Conservation (phyloP, 2,797 vertebrate species). For the Anniella stebbinsi region DNA sequence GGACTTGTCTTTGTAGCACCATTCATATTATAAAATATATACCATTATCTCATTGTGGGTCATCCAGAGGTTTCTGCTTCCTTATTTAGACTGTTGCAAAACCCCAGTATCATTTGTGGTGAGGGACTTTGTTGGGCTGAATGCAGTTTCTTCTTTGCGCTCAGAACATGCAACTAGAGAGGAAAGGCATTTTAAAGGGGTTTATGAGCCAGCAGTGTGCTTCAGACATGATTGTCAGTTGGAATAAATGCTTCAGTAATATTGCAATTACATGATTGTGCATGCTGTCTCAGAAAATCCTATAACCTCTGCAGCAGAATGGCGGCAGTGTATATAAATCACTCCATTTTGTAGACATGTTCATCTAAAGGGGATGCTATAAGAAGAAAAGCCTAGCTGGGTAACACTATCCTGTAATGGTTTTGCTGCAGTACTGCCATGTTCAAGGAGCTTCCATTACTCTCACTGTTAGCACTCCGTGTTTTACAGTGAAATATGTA, state of each 20-base stretch:
- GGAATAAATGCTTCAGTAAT: neutral
- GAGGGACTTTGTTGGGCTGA: neutral
- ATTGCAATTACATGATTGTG: constrained; percentile 18
- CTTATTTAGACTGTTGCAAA: neutral
- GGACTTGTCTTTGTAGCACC: fast-evolving
- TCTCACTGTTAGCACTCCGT: constrained; percentile 12
- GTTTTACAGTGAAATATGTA: constrained; percentile 28
- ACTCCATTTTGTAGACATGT: constrained; percentile 22
- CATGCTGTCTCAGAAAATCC: constrained; percentile 19
- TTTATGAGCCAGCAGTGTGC: neutral
- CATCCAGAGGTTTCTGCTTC: fast-evolving
- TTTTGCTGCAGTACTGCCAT: constrained; percentile 18
- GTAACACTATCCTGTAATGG: constrained; percentile 19
- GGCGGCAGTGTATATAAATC: neutral
- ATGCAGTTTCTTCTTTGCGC: fast-evolving
- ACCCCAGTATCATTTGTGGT: fast-evolving
- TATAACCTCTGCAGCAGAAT: neutral
- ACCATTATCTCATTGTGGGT: fast-evolving
- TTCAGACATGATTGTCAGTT: fast-evolving
- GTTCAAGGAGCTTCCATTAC: constrained; percentile 14
- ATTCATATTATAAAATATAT: neutral
- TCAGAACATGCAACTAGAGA: neutral
- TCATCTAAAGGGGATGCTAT: constrained; percentile 12
- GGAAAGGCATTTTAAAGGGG: neutral
- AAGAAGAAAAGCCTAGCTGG: constrained; percentile 20